These are phyloP conservation scores for Hypercompe scribonia DNA, from an alignment of 2,888 invertebrate genomes.

Conservation along the genomic window DNA sequence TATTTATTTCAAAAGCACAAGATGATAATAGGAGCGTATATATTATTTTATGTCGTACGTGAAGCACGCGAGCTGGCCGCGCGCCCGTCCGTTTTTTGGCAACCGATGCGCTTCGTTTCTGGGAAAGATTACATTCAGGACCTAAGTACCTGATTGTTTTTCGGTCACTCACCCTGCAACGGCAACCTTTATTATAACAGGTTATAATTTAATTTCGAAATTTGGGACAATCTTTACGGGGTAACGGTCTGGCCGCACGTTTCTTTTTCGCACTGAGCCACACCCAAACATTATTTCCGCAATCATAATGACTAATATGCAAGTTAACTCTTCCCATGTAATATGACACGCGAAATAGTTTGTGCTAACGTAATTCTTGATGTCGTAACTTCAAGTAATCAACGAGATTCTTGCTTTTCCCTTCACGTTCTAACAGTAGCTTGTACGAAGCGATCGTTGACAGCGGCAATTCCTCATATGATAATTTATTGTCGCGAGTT, in stretches of 20 bases:
- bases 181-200: constrained; percentile 71
- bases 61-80: constrained; percentile 63
- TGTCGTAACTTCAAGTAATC: constrained; percentile 43
- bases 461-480: constrained; percentile 63
- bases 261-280: constrained; percentile 24
- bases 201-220: constrained; percentile 64
- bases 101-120: constrained; percentile 76
- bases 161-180: constrained; percentile 75
- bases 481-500: constrained; percentile 68
- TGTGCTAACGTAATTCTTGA: constrained; percentile 32
- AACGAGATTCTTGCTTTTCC: constrained; percentile 37
- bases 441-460: constrained; percentile 53
- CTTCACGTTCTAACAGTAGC: constrained; percentile 36
- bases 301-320: background rate
- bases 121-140: constrained; percentile 81
- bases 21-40: constrained; percentile 72
- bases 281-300: constrained; percentile 3
- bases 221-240: constrained; percentile 59
- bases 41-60: constrained; percentile 67
- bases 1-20: constrained; percentile 77
- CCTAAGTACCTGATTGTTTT: constrained; percentile 83
- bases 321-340: background rate
- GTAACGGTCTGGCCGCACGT: constrained; percentile 28
- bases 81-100: constrained; percentile 76
- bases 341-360: constrained; percentile 4